These are phyloP conservation scores for Cheilinus undulatus DNA, from an alignment of 2,113 vertebrate genomes.

Conservation along the genomic window DNA sequence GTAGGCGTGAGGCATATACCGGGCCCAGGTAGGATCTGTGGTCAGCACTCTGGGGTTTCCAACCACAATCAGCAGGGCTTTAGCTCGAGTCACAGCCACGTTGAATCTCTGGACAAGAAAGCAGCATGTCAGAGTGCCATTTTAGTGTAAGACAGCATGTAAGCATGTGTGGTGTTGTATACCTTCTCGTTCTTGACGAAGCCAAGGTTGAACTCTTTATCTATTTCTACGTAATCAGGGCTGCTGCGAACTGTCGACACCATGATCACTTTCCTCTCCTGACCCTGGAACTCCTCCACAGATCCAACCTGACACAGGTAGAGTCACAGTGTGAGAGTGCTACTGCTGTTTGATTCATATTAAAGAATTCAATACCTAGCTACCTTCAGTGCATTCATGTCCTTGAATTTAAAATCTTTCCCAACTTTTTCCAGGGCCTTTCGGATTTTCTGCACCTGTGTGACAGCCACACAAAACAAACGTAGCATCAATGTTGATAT, in stretches of 20 bases:
- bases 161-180: fast-evolving
- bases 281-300: slow-evolving; percentile 97
- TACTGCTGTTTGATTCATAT: not conserved
- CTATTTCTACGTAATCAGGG: slow-evolving; percentile 73
- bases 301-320: slow-evolving; percentile 89
- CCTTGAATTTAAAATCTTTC: slow-evolving; percentile 62
- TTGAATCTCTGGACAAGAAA: slow-evolving; percentile 88
- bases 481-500: not conserved
- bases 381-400: slow-evolving; percentile 89
- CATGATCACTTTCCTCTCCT: slow-evolving; percentile 91
- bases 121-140: not conserved
- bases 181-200: slow-evolving; percentile 96
- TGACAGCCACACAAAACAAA: slow-evolving; percentile 5
- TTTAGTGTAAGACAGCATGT: fast-evolving
- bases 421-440: slow-evolving; percentile 82
- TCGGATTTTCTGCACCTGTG: slow-evolving; percentile 93
- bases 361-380: not conserved
- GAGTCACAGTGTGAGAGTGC: not conserved
- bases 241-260: slow-evolving; percentile 93
- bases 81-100: slow-evolving; percentile 94
- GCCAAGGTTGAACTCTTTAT: slow-evolving; percentile 89
- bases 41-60: slow-evolving; percentile 90
- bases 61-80: slow-evolving; percentile 92
- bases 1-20: slow-evolving; percentile 74
- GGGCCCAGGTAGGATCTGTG: slow-evolving; percentile 85